Conservation (phyloP, 2,113 vertebrate species). For the Sylvietta virens region DNA sequence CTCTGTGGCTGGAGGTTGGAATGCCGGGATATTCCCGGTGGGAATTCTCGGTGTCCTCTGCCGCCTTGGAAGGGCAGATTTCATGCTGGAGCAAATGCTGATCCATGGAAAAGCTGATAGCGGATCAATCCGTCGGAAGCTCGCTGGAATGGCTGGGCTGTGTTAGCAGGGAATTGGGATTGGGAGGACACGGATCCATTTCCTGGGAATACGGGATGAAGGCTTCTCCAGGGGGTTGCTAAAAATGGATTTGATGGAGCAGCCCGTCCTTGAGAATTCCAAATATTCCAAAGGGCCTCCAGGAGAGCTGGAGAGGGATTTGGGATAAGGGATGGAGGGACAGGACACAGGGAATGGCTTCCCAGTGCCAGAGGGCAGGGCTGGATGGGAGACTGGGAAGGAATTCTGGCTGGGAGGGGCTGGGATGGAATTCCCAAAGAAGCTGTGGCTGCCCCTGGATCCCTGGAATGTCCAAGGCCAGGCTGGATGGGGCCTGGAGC, state of each 20-base stretch:
- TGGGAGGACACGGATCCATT: background rate
- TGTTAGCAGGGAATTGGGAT: background rate
- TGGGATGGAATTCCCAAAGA: background rate
- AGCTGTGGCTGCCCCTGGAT: background rate
- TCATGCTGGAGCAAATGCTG: background rate
- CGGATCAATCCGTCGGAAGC: background rate
- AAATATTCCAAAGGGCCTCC: background rate
- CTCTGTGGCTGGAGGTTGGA: fast-evolving
- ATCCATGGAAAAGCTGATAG: background rate
- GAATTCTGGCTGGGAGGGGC: too few relatives aligned
- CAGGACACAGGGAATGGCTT: background rate
- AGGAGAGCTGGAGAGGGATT: background rate
- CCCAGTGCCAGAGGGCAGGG: background rate
- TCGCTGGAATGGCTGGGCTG: fast-evolving
- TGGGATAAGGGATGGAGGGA: background rate
- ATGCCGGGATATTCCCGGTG: fast-evolving
- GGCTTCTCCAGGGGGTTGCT: fast-evolving
- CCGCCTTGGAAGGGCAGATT: background rate
- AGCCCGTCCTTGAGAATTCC: background rate
- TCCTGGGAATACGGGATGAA: fast-evolving
- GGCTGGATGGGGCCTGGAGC: background rate
- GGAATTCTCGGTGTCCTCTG: background rate
- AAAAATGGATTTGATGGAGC: background rate
- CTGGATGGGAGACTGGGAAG: background rate
- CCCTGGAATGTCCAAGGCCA: background rate